These are phyloP conservation scores for Stratiomys singularior DNA, from an alignment of 2,888 invertebrate genomes.

Conservation along the genomic window DNA sequence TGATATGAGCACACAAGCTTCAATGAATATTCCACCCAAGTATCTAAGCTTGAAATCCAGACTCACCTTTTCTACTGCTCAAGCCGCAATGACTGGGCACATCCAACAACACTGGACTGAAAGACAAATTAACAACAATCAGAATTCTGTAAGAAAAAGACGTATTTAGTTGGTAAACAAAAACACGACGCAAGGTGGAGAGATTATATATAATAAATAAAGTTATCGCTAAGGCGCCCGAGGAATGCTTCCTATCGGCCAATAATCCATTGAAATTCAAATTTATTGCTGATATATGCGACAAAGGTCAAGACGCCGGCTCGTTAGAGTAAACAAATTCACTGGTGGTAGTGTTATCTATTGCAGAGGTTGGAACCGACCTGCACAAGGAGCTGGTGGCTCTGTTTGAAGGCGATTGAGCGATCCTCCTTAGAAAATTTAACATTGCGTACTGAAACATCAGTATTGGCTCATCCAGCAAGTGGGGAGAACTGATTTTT, in stretches of 20 bases:
- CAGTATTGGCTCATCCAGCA: constrained; percentile 3
- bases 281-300: constrained; percentile 1
- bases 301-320: background rate
- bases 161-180: background rate
- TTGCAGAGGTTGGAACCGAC: background rate
- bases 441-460: constrained; percentile 8
- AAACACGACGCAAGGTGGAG: background rate
- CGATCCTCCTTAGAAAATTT: background rate
- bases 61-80: constrained; percentile 16
- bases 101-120: background rate
- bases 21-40: background rate
- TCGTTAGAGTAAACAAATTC: constrained; percentile 7
- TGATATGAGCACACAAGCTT: background rate
- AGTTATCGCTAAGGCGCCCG: background rate
- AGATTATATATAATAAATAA: background rate
- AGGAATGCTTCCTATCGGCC: background rate
- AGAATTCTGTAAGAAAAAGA: constrained; percentile 16
- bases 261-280: background rate
- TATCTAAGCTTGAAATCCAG: background rate
- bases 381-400: constrained; percentile 5
- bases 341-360: background rate
- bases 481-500: background rate
- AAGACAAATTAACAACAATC: constrained; percentile 22
- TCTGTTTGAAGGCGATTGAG: background rate
- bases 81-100: constrained; percentile 7